Conservation (phyloP, 1,140 invertebrate genomes). For the Oncopeltus fasciatus region DNA sequence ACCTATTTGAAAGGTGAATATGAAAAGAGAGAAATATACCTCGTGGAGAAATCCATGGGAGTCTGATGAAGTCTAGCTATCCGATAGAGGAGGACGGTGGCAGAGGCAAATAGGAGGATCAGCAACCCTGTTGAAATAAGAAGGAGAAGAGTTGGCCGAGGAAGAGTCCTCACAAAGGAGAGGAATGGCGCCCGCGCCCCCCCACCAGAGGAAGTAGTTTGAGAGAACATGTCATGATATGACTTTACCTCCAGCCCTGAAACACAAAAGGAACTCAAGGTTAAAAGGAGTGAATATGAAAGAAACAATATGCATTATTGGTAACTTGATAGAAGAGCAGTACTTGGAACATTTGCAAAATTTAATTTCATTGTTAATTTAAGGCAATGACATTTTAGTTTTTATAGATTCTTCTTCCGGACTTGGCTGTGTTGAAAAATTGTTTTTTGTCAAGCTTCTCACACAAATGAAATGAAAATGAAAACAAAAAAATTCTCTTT, state of each 20-base stretch:
- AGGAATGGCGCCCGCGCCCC: constrained; percentile 7
- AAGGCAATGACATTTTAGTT: neutral
- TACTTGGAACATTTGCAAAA: neutral
- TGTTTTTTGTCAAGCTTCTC: no score
- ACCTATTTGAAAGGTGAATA: no score
- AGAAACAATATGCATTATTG: neutral
- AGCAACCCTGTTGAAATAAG: constrained; percentile 27
- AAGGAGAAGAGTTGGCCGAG: constrained; percentile 25
- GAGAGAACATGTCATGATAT: constrained; percentile 19
- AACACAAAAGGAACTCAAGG: constrained; percentile 4
- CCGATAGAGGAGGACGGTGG: constrained; percentile 28
- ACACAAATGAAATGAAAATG: no score
- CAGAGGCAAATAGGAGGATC: constrained; percentile 28
- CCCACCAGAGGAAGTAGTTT: constrained; percentile 10
- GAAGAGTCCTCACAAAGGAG: constrained; percentile 15
- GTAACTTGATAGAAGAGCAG: neutral
- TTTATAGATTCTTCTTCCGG: neutral
- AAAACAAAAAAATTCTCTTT: no score
- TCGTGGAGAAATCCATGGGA: constrained; percentile 17
- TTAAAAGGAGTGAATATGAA: neutral
- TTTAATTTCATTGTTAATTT: neutral
- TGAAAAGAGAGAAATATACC: no score
- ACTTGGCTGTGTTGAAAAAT: no score
- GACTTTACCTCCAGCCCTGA: constrained; percentile 17
- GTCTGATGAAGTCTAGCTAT: constrained; percentile 27